Evolutionary conservation across 1,140 invertebrate species (phyloP).

Genomic region (Drosophila grimshawi): DNA sequence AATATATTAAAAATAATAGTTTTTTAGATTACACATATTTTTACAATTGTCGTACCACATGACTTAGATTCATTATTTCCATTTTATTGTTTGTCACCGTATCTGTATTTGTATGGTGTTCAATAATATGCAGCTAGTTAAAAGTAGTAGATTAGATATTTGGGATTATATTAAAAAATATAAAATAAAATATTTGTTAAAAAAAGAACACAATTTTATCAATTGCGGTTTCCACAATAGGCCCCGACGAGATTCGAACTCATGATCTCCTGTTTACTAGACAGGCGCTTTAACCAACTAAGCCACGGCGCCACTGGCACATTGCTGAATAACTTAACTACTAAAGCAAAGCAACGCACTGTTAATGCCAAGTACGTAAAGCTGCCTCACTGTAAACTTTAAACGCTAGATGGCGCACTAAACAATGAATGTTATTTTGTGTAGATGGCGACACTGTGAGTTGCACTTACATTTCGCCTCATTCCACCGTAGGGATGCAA

Average conservation of each 20-base stretch:
- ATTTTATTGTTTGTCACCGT: background rate
- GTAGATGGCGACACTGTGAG: slow-evolving; percentile 19
- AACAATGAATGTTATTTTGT: background rate
- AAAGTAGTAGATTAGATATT: slow-evolving; percentile 5
- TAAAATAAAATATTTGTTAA: no score
- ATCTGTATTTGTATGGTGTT: background rate
- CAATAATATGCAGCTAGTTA: slow-evolving; percentile 1
- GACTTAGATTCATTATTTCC: background rate
- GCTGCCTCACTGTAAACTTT: background rate
- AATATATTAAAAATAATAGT: slow-evolving; percentile 6
- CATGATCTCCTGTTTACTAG: slow-evolving; percentile 87
- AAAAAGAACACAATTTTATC: no score
- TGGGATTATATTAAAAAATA: no score
- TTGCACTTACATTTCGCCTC: background rate
- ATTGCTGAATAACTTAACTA: background rate
- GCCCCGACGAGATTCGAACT: slow-evolving; percentile 86
- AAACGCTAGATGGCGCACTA: slow-evolving; percentile 5
- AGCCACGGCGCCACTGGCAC: slow-evolving; percentile 85
- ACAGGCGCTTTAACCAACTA: slow-evolving; percentile 88
- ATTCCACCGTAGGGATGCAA: slow-evolving; percentile 14
- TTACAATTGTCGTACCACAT: background rate
- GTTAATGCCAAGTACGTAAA: background rate
- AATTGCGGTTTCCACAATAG: slow-evolving; percentile 18
- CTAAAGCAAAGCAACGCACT: background rate
- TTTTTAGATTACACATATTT: no score